Base-by-base conservation (phyloP, 1,140 invertebrate species). In the Campodea augens region DNA sequence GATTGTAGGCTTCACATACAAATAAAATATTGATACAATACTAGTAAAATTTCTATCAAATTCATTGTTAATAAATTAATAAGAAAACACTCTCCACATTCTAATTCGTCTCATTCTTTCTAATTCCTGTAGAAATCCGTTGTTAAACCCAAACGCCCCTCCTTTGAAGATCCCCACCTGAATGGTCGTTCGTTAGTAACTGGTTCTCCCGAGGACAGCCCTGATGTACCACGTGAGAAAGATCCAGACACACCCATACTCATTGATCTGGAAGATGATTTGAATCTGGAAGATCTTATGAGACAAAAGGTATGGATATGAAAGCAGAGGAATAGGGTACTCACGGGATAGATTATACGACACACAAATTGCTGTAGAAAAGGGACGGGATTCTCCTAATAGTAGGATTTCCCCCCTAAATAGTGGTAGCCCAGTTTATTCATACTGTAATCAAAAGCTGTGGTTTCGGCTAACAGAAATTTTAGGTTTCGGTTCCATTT, bases 221-320 rank as follows among this genome's bases (percentile, higher is more conserved):
- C 12, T 3, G n/a, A 10, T 5, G 41, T 41, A 43, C 49, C 52
- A 37, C 80, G 83, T 56, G 72, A 74, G 51, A 77, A 77, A 50
- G 81, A 77, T 49, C 80, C 74, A 49, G 69, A 68, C 46, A 67
- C 81, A 23, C 77, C 81, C 54, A 70, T 82, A 43, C 15, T 32
- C 7, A 70, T 71, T 4, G 72, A 82, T 22, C 75, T 83, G 44
- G 81, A 86, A 59, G 81, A 86, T 56, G 84, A 88, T 52, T 75
- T 87, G 47, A 84, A 88, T 61, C 61, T 88, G 5, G 84, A 88
- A 57, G 84, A 88, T 49, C 62, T 89, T 46, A 87, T 87, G 81
- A 77, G 77, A 54, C 82, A 87, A 60, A 88, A 88, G 63, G 81
- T 81, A 58, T 46, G 45, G 42, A 36, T 13, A 22, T 5, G 29